Evolutionary conservation across 2,113 vertebrate genomes (phyloP).

Genomic region (Campylomormyrus numenius): DNA sequence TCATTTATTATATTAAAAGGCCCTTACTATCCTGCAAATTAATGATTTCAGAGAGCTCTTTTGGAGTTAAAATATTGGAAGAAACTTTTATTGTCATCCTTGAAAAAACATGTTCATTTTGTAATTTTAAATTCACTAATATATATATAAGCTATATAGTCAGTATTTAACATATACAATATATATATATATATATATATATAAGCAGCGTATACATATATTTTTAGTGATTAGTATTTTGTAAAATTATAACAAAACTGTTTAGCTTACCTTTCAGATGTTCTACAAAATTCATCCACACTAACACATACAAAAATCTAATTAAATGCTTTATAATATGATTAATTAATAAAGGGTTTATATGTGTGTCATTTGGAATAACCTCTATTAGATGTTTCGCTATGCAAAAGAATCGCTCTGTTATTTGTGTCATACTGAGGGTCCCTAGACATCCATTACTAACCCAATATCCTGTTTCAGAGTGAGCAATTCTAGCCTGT

Average conservation of each 20-base stretch:
- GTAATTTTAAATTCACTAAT: too few relatives aligned
- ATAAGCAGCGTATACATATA: neutral
- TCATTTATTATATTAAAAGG: too few relatives aligned
- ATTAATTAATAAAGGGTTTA: constrained; percentile 23
- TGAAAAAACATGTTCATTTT: too few relatives aligned
- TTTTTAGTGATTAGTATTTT: neutral
- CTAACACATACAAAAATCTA: neutral
- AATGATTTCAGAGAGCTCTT: too few relatives aligned
- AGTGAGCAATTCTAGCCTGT: constrained; percentile 53
- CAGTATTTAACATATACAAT: too few relatives aligned
- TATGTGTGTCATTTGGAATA: constrained; percentile 28
- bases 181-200: neutral
- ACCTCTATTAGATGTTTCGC: constrained; percentile 34
- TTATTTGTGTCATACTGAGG: constrained; percentile 50
- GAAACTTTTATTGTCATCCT: too few relatives aligned
- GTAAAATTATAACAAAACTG: neutral
- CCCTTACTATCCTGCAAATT: too few relatives aligned
- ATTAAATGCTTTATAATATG: constrained; percentile 1
- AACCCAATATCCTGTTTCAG: constrained; percentile 66
- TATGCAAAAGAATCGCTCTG: constrained; percentile 43
- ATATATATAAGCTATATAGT: too few relatives aligned
- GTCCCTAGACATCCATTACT: constrained; percentile 62
- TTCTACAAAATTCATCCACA: neutral
- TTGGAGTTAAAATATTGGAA: too few relatives aligned
- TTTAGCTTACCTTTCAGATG: neutral